These are phyloP conservation scores for Heterodera filipjevi DNA, from an alignment of 2,888 invertebrate genomes.

Conservation along the genomic window DNA sequence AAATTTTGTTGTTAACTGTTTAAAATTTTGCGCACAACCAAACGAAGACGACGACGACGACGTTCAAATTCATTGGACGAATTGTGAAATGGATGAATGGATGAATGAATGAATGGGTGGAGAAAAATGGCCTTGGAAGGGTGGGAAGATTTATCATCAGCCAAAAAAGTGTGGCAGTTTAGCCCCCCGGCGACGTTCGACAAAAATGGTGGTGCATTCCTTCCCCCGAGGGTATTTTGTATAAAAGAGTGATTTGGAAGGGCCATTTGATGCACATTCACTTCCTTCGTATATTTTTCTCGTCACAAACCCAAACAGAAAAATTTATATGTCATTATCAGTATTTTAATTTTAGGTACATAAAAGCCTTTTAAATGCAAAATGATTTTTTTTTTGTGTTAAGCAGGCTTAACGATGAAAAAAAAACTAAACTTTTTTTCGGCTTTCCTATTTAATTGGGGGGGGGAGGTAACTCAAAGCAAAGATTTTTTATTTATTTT, in stretches of 20 bases:
- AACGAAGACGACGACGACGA: too few species aligned
- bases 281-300: not conserved
- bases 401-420: too few species aligned
- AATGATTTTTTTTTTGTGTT: too few species aligned
- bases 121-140: not conserved
- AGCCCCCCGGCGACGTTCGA: not conserved
- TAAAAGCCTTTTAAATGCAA: too few species aligned
- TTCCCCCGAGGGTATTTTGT: not conserved
- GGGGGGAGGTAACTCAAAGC: too few species aligned
- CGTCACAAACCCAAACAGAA: not conserved
- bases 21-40: not conserved
- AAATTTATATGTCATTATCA: too few species aligned
- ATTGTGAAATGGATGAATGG: not conserved
- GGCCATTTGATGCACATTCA: not conserved
- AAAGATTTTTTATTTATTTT: too few species aligned
- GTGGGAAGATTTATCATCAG: not conserved
- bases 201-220: not conserved
- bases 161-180: not conserved
- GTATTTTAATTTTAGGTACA: too few species aligned
- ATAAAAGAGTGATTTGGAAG: not conserved
- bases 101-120: not conserved
- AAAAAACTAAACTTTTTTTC: too few species aligned
- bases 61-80: not conserved
- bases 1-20: not conserved
- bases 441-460: too few species aligned